Conservation (phyloP, 2,113 vertebrate species). For the Phyllostomus discolor region DNA sequence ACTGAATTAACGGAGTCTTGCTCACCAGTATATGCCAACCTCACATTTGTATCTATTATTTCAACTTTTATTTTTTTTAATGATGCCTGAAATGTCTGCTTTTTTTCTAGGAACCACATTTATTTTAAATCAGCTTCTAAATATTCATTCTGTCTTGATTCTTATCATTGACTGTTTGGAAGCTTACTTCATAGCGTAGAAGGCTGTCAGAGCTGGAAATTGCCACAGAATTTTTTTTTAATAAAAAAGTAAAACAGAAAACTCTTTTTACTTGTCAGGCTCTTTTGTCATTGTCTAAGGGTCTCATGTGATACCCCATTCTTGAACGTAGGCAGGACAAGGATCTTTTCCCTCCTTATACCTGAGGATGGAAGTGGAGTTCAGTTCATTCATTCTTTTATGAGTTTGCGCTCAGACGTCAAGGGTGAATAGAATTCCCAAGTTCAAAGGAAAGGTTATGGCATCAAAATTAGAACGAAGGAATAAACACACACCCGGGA, state of each 20-base stretch:
- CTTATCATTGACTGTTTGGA: not conserved
- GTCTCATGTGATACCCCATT: not conserved
- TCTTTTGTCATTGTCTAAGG: not conserved
- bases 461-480: not conserved
- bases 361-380: not conserved
- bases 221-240: not conserved
- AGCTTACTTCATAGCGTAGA: slow-evolving; percentile 3
- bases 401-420: not conserved
- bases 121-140: slow-evolving; percentile 37
- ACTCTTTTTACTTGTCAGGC: not conserved
- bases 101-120: not conserved
- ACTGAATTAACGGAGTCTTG: slow-evolving; percentile 45
- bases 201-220: not conserved
- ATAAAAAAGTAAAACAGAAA: not conserved
- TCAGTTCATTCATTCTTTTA: not conserved
- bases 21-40: slow-evolving; percentile 34
- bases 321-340: not conserved
- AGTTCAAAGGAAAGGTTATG: not conserved
- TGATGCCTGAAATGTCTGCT: slow-evolving; percentile 21
- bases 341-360: not conserved
- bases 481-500: not conserved
- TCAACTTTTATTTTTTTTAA: slow-evolving; percentile 43
- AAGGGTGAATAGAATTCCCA: not conserved
- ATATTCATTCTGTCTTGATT: slow-evolving; percentile 34
- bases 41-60: slow-evolving; percentile 54